These are phyloP conservation scores for Coptodon bakossiorum DNA, from an alignment of 2,113 vertebrate species.

Conservation along the genomic window DNA sequence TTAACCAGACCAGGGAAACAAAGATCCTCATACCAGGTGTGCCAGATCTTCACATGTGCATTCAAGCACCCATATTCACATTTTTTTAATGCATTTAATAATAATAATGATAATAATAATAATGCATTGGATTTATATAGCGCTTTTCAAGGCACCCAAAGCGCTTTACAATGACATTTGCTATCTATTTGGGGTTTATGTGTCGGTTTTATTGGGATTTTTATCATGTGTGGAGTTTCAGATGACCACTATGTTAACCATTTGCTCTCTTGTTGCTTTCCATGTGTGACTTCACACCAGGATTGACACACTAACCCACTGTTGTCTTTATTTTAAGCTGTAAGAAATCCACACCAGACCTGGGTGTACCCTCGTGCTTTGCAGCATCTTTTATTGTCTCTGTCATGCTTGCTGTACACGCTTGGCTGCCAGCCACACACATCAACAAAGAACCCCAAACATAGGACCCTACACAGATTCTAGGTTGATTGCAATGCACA, in stretches of 20 bases:
- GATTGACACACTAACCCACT: background rate
- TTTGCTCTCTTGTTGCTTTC: background rate
- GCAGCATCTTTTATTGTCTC: background rate
- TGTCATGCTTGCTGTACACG: background rate
- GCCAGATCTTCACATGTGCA: background rate
- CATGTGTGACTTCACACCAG: background rate
- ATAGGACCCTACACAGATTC: background rate
- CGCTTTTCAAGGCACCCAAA: no score
- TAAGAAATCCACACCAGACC: background rate
- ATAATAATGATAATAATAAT: no score
- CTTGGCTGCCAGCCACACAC: accelerated
- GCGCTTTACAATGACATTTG: no score
- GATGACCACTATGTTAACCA: background rate
- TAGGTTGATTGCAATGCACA: background rate
- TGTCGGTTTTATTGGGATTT: background rate
- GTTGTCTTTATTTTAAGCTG: background rate
- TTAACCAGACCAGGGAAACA: background rate
- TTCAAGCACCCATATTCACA: background rate
- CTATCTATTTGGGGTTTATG: background rate
- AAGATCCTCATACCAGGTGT: background rate
- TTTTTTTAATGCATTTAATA: background rate
- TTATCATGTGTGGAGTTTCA: background rate
- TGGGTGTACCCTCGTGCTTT: background rate
- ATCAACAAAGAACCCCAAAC: background rate
- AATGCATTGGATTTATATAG: no score